These are phyloP conservation scores for Ceratosolen fusciceps DNA, from an alignment of 1,140 invertebrate genomes.

Conservation along the genomic window DNA sequence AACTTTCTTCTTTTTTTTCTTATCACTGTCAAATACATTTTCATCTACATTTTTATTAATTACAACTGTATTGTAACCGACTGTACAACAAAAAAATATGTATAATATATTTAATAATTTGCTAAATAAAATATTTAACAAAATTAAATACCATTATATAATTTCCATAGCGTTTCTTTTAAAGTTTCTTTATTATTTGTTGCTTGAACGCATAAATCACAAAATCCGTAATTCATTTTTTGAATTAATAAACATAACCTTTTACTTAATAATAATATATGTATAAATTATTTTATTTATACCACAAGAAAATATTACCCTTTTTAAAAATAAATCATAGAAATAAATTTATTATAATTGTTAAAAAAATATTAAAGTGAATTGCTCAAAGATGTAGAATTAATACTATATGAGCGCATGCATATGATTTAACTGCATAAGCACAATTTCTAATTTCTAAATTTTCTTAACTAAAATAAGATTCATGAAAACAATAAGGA, in stretches of 20 bases:
- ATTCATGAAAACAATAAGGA: not conserved
- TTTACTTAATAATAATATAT: not conserved
- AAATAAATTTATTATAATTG: too few relatives aligned
- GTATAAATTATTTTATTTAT: not conserved
- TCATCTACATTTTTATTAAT: conserved; percentile 69
- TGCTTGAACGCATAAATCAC: conserved; percentile 63
- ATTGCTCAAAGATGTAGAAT: too few relatives aligned
- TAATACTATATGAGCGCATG: not conserved
- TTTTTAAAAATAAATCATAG: not conserved
- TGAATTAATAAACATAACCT: conserved; percentile 21
- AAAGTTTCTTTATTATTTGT: conserved; percentile 43
- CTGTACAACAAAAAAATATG: conserved; percentile 54
- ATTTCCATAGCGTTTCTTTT: conserved; percentile 52
- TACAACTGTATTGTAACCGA: conserved; percentile 68
- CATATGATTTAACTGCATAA: not conserved
- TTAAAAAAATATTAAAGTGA: too few relatives aligned
- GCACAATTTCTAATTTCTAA: not conserved
- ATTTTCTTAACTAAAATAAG: not conserved
- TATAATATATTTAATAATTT: conserved; percentile 17
- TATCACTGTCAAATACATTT: conserved; percentile 61
- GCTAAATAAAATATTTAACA: conserved; percentile 1
- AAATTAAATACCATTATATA: conserved; percentile 57
- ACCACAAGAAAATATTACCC: not conserved
- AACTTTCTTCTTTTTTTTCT: conserved; percentile 66
- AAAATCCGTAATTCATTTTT: conserved; percentile 59